Evolutionary conservation across 2,113 vertebrate species (phyloP), one percentile per base, ranked within the genome.

Genomic region (Ailuropoda melanoleuca): DNA sequence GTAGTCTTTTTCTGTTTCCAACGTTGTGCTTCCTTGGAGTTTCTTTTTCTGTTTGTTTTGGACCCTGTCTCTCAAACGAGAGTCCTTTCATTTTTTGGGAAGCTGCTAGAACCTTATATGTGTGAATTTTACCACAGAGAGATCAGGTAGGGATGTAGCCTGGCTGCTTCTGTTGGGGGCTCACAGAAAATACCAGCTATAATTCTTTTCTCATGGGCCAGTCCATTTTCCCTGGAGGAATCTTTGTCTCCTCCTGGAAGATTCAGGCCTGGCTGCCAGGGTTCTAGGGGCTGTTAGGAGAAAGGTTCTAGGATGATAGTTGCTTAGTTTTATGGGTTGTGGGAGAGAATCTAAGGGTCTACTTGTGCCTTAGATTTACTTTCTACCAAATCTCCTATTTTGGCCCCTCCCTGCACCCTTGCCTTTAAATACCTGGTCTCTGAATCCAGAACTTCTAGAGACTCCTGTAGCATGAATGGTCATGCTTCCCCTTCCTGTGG

Each of bases 21-120:
- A 21, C 15, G 14, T 50, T 78, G 3, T 64, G 26, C n/a, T 56
- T 95, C 39, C 62, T 75, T 60, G 29, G 21, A 81, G 70, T 66
- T 82, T 62, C 24, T 66, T 91, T 74, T 31, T 62, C 14, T 83
- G 9, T 90, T 68, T 94, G 53, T 70, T 88, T 95, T 95, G 56
- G 37, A 56, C 37, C 37, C 56, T 48, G 4, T 89, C 29, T 70
- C 62, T 96, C 56, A 80, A 80, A 34, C 8, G 43, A 77, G 48
- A 50, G 31, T 85, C 58, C 39, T 96, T 89, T 89, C 74, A 39
- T 77, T 70, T 46, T 72, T 81, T 53, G 72, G 34, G 46, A 62
- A 78, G 17, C 11, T 19, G 34, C 21, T 82, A 46, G 60, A 94
- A 88, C 10, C 8, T 78, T 80, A 3, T 91, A n/a, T 70, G n/a